phyloP scores from a whole-genome alignment of 1,140 invertebrate genomes.

The Papilio machaon region DNA sequence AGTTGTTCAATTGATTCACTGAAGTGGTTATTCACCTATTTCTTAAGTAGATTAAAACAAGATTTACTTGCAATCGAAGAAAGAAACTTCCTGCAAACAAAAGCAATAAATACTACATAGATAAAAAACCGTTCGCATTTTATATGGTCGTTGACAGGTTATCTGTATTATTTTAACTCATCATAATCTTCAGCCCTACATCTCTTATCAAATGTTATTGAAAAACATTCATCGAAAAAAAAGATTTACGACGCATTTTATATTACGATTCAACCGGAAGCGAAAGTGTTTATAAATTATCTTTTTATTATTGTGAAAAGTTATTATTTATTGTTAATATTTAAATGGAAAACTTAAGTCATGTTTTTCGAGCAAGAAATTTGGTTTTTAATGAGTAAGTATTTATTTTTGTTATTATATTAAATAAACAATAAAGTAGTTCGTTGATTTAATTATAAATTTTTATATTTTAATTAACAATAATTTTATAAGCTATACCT shows the following conservation, averaged over 20 bases:
- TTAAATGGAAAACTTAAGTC: slow-evolving; percentile 26
- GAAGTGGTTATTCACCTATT: not conserved
- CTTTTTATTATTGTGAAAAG: slow-evolving; percentile 5
- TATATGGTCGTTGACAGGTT: not conserved
- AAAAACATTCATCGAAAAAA: not conserved
- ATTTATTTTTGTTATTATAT: not conserved
- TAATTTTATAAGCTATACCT: not conserved
- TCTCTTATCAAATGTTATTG: not conserved
- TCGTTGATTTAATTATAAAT: too few species aligned
- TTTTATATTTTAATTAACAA: not conserved
- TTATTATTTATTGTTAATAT: not conserved
- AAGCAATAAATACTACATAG: not conserved
- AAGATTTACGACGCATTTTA: slow-evolving; percentile 12
- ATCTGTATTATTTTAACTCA: not conserved
- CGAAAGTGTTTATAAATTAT: not conserved
- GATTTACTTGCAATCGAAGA: slow-evolving; percentile 10
- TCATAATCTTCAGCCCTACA: not conserved
- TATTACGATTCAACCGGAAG: not conserved
- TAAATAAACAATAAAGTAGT: not conserved
- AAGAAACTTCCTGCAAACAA: slow-evolving; percentile 21
- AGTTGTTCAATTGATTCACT: not conserved
- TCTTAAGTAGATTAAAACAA: slow-evolving; percentile 15
- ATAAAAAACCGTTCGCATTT: not conserved
- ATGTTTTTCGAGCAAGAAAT: slow-evolving; percentile 19
- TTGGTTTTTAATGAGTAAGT: not conserved